phyloP scores from a whole-genome alignment of 2,113 vertebrate genomes.

The Semnopithecus entellus region DNA sequence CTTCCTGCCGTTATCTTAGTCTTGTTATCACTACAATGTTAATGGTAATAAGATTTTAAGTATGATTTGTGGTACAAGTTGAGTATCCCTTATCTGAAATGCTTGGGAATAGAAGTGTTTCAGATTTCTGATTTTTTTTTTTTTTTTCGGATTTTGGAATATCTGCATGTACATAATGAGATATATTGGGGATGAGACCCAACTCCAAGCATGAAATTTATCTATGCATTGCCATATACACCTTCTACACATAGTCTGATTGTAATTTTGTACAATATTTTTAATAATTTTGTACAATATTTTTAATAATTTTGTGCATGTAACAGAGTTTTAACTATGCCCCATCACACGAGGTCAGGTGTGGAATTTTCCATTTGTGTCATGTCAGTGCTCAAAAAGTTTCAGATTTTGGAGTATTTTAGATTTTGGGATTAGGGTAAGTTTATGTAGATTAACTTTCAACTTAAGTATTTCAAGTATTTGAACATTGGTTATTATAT shows the following conservation, averaged over 20 bases:
- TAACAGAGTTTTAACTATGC: not conserved
- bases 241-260: not conserved
- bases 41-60: slow-evolving; percentile 9
- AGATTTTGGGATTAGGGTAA: not conserved
- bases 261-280: not conserved
- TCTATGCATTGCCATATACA: not conserved
- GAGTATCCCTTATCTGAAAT: not conserved
- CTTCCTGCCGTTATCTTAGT: not conserved
- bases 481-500: not conserved
- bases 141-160: not conserved
- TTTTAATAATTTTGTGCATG: not conserved
- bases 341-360: not conserved
- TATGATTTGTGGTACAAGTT: not conserved
- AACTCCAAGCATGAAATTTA: not conserved
- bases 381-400: not conserved
- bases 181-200: not conserved
- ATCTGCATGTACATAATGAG: not conserved
- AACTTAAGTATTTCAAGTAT: not conserved
- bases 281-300: not conserved
- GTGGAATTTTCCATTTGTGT: not conserved
- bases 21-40: not conserved
- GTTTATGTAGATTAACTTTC: not conserved
- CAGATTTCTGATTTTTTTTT: not conserved
- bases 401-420: not conserved
- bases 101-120: not conserved